phyloP scores from a whole-genome alignment of 2,888 invertebrate species.

The Pimpla rufipes region DNA sequence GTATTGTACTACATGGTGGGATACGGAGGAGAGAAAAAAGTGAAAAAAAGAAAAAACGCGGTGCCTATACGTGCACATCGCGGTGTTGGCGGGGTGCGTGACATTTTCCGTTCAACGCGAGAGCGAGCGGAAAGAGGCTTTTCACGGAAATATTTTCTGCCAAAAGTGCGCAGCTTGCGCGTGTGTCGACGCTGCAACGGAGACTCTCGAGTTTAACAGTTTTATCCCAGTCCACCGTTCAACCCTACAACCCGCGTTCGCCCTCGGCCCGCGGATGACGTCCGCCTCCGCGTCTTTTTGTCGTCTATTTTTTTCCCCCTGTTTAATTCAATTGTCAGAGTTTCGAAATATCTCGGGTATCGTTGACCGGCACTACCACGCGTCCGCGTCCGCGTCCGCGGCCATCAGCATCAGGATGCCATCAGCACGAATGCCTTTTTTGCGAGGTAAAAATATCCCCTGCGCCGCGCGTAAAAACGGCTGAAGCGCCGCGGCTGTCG shows the following conservation, averaged over 20 bases:
- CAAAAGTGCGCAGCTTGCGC: constrained; percentile 49
- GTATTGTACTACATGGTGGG: too few species aligned
- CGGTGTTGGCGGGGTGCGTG: constrained; percentile 51
- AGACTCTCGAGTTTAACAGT: constrained; percentile 52
- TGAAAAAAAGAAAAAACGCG: too few species aligned
- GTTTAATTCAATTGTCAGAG: constrained; percentile 66
- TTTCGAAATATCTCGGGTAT: constrained; percentile 64
- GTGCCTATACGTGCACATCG: neutral
- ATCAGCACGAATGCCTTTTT: constrained; percentile 18
- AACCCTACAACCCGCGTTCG: constrained; percentile 48
- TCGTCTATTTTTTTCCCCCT: constrained; percentile 21
- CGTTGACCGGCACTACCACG: constrained; percentile 34
- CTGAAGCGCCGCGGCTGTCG: neutral
- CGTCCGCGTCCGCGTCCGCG: neutral
- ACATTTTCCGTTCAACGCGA: constrained; percentile 55
- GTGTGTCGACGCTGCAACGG: constrained; percentile 28
- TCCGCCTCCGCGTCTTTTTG: constrained; percentile 21
- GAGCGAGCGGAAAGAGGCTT: constrained; percentile 38
- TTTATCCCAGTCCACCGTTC: constrained; percentile 42
- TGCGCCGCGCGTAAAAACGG: neutral
- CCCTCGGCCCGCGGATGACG: constrained; percentile 41
- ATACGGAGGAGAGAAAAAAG: constrained; percentile 9
- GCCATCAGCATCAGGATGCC: constrained; percentile 7
- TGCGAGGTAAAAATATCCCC: constrained; percentile 1
- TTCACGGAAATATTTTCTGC: constrained; percentile 57